A percentile compares a stretch with the other conserved stretches of the same genome.
These are phyloP conservation scores for Drosophila kuntzei DNA, from an alignment of 2,888 invertebrate species.

Conservation along the genomic window DNA sequence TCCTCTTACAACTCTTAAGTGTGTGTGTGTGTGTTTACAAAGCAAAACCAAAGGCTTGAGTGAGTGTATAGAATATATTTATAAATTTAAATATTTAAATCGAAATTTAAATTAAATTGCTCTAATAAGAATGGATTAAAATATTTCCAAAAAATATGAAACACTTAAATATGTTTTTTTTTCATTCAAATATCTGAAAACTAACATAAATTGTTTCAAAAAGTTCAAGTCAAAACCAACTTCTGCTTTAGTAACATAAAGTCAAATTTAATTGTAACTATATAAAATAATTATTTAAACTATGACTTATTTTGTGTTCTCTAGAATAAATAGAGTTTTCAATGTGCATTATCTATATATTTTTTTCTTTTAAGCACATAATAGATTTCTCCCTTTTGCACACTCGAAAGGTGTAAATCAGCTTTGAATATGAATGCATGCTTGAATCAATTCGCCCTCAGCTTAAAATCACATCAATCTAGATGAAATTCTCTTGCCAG, in stretches of 20 bases:
- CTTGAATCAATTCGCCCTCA: slow-evolving; percentile 55
- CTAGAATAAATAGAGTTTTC: too few species aligned
- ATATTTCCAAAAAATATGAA: too few species aligned
- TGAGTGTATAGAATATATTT: background rate
- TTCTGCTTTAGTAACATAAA: too few species aligned
- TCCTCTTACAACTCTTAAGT: slow-evolving; percentile 3
- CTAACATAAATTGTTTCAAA: too few species aligned
- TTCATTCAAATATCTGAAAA: too few species aligned
- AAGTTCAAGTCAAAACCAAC: too few species aligned
- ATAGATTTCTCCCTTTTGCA: background rate
- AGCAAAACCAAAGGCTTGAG: slow-evolving; percentile 13
- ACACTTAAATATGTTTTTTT: too few species aligned
- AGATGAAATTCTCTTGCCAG: slow-evolving; percentile 13
- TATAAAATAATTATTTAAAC: too few species aligned
- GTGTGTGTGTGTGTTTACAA: slow-evolving; percentile 4
- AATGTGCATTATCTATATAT: background rate
- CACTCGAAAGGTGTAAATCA: slow-evolving; percentile 13
- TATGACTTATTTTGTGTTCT: too few species aligned
- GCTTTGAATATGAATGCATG: slow-evolving; percentile 43
- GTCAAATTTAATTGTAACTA: too few species aligned
- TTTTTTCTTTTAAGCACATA: background rate
- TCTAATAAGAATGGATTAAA: too few species aligned
- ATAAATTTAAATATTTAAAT: slow-evolving; percentile 1
- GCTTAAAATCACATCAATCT: slow-evolving; percentile 65
- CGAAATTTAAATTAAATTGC: too few species aligned